Conservation (phyloP, 2,113 vertebrate genomes). For the Ancistrus triradiatus region DNA sequence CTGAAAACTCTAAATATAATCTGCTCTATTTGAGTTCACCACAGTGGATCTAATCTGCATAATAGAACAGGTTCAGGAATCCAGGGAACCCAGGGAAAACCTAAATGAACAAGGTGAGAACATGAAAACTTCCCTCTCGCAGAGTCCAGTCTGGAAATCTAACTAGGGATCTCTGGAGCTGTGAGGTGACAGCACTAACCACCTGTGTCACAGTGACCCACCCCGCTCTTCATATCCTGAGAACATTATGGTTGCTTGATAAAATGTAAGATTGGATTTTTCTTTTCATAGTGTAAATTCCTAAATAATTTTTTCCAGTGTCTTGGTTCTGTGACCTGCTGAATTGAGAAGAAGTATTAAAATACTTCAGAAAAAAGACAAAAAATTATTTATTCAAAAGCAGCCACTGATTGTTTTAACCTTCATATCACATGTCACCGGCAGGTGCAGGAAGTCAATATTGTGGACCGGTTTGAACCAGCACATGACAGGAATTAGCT, state of each 20-base stretch:
- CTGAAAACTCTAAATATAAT: conserved; percentile 53
- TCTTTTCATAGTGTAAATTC: conserved; percentile 53
- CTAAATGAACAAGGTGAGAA: too few species aligned
- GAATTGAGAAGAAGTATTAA: not conserved
- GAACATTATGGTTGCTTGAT: conserved; percentile 57
- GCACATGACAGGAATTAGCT: not conserved
- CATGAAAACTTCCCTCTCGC: too few species aligned
- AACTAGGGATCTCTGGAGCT: too few species aligned
- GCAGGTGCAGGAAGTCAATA: not conserved
- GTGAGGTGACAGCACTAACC: too few species aligned
- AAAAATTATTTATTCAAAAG: not conserved
- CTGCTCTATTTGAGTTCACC: too few species aligned
- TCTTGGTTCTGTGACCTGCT: not conserved
- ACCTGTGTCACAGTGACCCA: too few species aligned
- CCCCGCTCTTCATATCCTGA: too few species aligned
- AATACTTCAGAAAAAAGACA: too few species aligned
- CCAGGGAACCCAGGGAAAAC: too few species aligned
- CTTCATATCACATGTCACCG: not conserved
- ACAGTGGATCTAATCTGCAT: too few species aligned
- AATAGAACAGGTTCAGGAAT: too few species aligned
- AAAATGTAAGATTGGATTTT: conserved; percentile 59
- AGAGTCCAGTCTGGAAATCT: too few species aligned
- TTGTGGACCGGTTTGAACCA: not conserved
- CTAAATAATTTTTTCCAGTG: conserved; percentile 4
- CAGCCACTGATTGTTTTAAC: not conserved